Evolutionary conservation across 2,888 invertebrate species (phyloP).

Genomic region (Aleiodes leptofemur): DNA sequence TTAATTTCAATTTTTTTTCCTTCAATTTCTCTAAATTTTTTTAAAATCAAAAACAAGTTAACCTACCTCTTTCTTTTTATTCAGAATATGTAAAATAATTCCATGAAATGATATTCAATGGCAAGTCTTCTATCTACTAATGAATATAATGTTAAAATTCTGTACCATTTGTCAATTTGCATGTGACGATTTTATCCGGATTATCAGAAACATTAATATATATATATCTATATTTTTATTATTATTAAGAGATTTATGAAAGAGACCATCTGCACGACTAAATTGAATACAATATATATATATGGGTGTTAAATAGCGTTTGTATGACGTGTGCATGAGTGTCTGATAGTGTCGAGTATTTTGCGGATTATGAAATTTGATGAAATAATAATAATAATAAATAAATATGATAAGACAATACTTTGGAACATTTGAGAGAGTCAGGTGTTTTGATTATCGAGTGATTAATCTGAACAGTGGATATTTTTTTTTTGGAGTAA

Average conservation of each 20-base stretch:
- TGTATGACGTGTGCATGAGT: slow-evolving; percentile 13
- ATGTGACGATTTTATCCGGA: slow-evolving; percentile 45
- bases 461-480: background rate
- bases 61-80: background rate
- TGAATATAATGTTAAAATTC: background rate
- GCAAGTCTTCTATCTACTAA: slow-evolving; percentile 8
- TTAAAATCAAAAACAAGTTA: background rate
- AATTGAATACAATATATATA: background rate
- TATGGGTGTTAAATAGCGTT: slow-evolving; percentile 24
- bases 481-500: background rate
- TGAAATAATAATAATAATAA: background rate
- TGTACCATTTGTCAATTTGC: slow-evolving; percentile 15
- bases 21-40: background rate
- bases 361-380: background rate
- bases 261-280: slow-evolving; percentile 48
- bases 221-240: slow-evolving; percentile 5
- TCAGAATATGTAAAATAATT: background rate
- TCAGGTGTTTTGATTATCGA: slow-evolving; percentile 6
- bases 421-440: background rate
- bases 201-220: slow-evolving; percentile 35
- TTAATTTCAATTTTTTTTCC: background rate
- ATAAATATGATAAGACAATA: slow-evolving; percentile 1
- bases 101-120: background rate
- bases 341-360: slow-evolving; percentile 21
- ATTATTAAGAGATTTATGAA: slow-evolving; percentile 18